A percentile compares a stretch with the other conserved stretches of the same genome.
Evolutionary conservation across 1,140 invertebrate species (phyloP).

Genomic region (Diabrotica virgifera): DNA sequence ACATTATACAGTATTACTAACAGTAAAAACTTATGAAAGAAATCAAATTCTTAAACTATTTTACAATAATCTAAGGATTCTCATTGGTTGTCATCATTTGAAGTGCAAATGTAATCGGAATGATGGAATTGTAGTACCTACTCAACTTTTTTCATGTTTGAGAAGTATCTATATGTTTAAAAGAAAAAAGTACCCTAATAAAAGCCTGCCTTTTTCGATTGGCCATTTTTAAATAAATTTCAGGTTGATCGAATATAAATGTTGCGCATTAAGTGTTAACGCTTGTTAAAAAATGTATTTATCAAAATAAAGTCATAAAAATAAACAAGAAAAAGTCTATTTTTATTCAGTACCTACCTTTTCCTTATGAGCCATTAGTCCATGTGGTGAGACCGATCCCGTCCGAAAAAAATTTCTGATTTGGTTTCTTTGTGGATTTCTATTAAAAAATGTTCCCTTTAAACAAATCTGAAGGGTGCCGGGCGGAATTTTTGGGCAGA

Average conservation of each 20-base stretch:
- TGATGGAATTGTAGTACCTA: not conserved
- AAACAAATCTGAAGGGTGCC: too few species aligned
- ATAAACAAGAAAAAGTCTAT: conserved; percentile 7
- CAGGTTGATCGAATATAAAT: conserved; percentile 17
- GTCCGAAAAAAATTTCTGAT: too few species aligned
- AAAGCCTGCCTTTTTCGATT: conserved; percentile 10
- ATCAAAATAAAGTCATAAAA: conserved; percentile 28
- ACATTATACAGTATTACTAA: not conserved
- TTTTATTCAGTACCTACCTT: not conserved
- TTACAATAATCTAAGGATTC: not conserved
- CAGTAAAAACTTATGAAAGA: not conserved
- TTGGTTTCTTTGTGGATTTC: too few species aligned
- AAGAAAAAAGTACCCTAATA: conserved; percentile 5
- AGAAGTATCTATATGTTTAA: not conserved
- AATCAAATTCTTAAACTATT: not conserved
- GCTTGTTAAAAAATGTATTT: conserved; percentile 30
- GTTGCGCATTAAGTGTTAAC: conserved; percentile 32
- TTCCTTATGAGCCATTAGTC: too few species aligned
- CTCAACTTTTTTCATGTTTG: not conserved
- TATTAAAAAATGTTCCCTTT: too few species aligned
- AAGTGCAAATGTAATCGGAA: not conserved
- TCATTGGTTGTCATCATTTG: not conserved
- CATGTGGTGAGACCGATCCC: too few species aligned
- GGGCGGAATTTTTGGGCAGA: too few species aligned
- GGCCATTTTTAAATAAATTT: conserved; percentile 16